These are phyloP conservation scores for Ormyrus thymus DNA, from an alignment of 2,888 invertebrate species.

Conservation along the genomic window DNA sequence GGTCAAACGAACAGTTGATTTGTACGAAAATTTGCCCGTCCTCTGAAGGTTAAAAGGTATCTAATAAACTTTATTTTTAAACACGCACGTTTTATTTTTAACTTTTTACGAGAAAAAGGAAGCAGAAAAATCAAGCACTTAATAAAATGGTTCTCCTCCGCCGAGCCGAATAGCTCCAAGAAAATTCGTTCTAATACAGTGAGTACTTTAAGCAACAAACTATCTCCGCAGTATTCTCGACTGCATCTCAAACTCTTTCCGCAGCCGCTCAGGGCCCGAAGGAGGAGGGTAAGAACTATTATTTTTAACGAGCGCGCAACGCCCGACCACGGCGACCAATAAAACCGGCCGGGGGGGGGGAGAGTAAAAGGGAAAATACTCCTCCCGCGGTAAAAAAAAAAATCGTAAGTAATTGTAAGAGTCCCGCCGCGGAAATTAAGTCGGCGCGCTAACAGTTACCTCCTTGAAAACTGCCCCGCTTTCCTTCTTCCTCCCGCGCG, in stretches of 20 bases:
- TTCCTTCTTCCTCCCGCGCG: neutral
- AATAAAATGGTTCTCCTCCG: too few relatives aligned
- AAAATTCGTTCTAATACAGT: too few relatives aligned
- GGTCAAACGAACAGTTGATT: too few relatives aligned
- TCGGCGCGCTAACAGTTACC: conserved; percentile 44
- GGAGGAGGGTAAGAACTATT: conserved; percentile 25
- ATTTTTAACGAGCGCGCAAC: conserved; percentile 53
- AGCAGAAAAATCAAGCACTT: too few relatives aligned
- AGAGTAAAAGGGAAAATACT: conserved; percentile 1
- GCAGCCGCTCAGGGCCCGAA: neutral
- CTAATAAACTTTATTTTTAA: too few relatives aligned
- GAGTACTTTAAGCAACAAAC: too few relatives aligned
- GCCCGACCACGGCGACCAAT: conserved; percentile 39
- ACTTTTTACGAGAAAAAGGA: too few relatives aligned
- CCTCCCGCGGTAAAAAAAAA: conserved; percentile 8
- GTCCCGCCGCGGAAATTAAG: conserved; percentile 50
- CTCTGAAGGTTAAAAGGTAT: too few relatives aligned
- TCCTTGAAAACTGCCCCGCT: conserved; percentile 22
- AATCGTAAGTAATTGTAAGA: conserved; percentile 53
- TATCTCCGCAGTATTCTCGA: neutral
- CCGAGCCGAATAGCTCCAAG: too few relatives aligned
- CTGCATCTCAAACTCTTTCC: neutral
- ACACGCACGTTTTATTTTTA: too few relatives aligned
- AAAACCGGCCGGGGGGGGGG: conserved; percentile 18
- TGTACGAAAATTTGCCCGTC: too few relatives aligned